Evolutionary conservation across 2,113 vertebrate species (phyloP), one percentile per base, ranked within the genome.

Genomic region (Carassius carassius): DNA sequence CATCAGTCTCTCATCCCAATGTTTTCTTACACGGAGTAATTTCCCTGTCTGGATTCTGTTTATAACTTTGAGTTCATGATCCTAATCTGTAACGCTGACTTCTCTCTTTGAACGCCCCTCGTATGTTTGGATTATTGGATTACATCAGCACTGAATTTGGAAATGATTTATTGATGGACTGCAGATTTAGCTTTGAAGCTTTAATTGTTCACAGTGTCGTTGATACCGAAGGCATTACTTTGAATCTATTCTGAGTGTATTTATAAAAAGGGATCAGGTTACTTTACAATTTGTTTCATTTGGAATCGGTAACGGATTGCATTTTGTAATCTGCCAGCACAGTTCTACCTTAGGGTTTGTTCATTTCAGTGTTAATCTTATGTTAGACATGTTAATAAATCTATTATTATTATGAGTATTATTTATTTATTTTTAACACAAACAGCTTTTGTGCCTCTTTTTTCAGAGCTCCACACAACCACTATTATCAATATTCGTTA

Each of bases 91-190:
- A 29, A 49, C 14, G 25, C 49, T 80, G 78, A 81, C 62, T 67
- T 67, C 23, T 81, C 78, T 17, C 25, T 81, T 81, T 81, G 78
- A 81, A 80, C 7, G 37, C 6, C 41, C 58, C 37, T 81, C 13
- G 0, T 81, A 51, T 81, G 78, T 81, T 75, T 75, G 73, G 73
- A 75, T 75, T 75, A 75, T 81, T 67, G 78, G 78, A 80, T 80
- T 80, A 80, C 78, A 29, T 81, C 78, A 80, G 41, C 60, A 21
- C 60, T 67, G 25, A 81, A 44, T 44, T 10, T 44, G 41, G 41
- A 44, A 1, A 1, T 11, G 41, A 44, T 81, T 65, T 25, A 81
- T 81, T 51, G 62, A 67, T 47, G 21, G 21, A 67, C 41, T 51
- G n/a, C n/a, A 67, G 44, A 67, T 49, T 67, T 67, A 67, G 62